Evolutionary conservation across 2,888 invertebrate genomes (phyloP).

Genomic region (Aphelenchoides bicaudatus): DNA sequence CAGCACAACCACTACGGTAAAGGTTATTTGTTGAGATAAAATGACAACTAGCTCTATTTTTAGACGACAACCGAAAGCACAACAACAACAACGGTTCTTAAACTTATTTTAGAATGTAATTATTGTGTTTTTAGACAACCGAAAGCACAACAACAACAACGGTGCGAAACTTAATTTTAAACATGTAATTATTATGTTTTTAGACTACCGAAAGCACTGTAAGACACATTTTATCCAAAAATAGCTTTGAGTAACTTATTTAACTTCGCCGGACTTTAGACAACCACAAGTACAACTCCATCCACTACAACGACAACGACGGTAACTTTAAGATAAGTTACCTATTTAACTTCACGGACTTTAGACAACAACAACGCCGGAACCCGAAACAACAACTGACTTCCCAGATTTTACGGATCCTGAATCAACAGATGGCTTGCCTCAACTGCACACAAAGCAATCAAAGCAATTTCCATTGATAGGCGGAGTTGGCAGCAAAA

Average conservation of each 20-base stretch:
- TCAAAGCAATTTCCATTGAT: not conserved
- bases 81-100: slow-evolving; percentile 6
- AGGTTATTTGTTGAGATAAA: not conserved
- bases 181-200: no score
- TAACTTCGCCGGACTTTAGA: no score
- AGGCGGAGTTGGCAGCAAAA: no score
- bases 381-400: not conserved
- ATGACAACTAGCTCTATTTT: slow-evolving; percentile 4
- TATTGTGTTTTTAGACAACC: slow-evolving; percentile 19
- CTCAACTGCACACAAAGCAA: not conserved
- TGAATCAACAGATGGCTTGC: not conserved
- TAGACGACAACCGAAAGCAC: slow-evolving; percentile 23
- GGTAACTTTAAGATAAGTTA: not conserved
- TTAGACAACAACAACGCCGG: slow-evolving; percentile 8
- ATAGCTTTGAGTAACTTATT: no score
- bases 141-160: slow-evolving; percentile 31
- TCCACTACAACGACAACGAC: slow-evolving; percentile 18
- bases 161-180: no score
- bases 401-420: slow-evolving; percentile 10
- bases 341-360: no score
- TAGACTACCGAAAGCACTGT: no score
- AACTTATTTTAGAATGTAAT: no score
- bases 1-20: not conserved
- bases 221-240: no score
- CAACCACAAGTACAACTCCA: slow-evolving; percentile 30